Base-by-base conservation (phyloP, 2,113 vertebrate species). In the Pomatostomus ruficeps region DNA sequence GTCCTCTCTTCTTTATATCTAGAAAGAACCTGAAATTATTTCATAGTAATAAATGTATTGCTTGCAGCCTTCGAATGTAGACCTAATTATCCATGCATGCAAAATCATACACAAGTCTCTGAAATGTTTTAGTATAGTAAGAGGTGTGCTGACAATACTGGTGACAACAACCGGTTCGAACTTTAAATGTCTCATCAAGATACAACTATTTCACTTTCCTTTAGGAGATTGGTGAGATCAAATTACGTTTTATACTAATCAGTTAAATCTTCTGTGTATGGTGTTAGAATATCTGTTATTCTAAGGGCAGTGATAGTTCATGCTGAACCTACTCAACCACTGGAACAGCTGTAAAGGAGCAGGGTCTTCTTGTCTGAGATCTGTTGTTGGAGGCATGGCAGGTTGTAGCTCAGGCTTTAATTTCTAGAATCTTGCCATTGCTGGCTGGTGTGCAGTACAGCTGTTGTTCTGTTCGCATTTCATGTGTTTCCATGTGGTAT, bases 401-500 rank as follows among this genome's bases (percentile, higher is more conserved):
- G n/a, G 40, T 49, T 54, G 24, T 58, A 42, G 20, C 62, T 70
- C 14, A 83, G 54, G 31, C 29, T 80, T 79, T 52, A 33, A 10
- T 54, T 93, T 74, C 16, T 46, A 45, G 12, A 72, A 28, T 80
- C 28, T 11, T 73, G 20, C 33, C 16, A 6, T 71, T 25, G 24
- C 14, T 86, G 45, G 2, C 24, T 61, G 6, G 16, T 65, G 38
- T 89, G 28, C n/a, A 48, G n/a, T 40, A 3, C 55, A 79, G 23
- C 42, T 35, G 15, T 36, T 57, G 3, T 43, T 63, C 33, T 73
- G 16, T 9, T 65, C 24, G 76, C 3, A 4, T 66, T 83, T 40
- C 42, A 10, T 0, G 0, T 72, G 8, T 77, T 79, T 76, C 24
- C 9, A 9, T 59, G 14, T 70, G 13, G 6, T 57, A 3, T 35